Base-by-base conservation (phyloP, 2,797 vertebrate genomes). In the Yasuhikotakia modesta region DNA sequence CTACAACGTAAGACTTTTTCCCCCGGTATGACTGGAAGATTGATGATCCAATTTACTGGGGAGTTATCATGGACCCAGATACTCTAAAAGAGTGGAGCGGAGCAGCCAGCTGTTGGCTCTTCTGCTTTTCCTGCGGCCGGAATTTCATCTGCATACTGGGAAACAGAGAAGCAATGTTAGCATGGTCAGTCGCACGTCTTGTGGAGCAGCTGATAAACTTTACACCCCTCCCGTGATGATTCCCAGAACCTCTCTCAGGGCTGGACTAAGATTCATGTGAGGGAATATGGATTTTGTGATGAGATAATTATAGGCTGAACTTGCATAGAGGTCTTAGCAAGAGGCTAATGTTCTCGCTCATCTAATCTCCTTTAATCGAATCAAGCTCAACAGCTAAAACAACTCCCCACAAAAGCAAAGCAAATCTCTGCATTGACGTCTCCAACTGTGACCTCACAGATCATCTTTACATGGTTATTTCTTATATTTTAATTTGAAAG, bases 21-120 rank as follows among this genome's bases (percentile, higher is more conserved):
- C 77, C 64, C 84, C 82, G 60, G 86, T 85, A 87, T 81, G 89
- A 87, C 85, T 79, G 73, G 86, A 87, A 88, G 88, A 88, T 88
- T 91, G 92, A 94, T 94, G 91, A 89, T 87, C 87, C 91, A 91
- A 93, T 93, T 94, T 92, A 89, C 87, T 84, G 79, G 86, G 81
- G 84, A 86, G 90, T 89, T 89, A 92, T 92, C 89, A 88, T 86
- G 80, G 64, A 84, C 82, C 82, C 79, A 65, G 84, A 87, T 72
- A 79, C 81, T 78, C 22, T 46, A 78, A 84, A 85, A 60, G 63
- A 83, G 73, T 55, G 71, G 77, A 63, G 65, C 43, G 21, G 32
- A 69, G 57, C 43, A 32, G 74, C 65, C 73, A 68, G 79, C 76
- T 70, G 67, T 67, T 78, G 52, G 53, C 78, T 85, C 61, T 65